Conservation (phyloP, 2,113 vertebrate genomes). For the Baryphthengus martii region DNA sequence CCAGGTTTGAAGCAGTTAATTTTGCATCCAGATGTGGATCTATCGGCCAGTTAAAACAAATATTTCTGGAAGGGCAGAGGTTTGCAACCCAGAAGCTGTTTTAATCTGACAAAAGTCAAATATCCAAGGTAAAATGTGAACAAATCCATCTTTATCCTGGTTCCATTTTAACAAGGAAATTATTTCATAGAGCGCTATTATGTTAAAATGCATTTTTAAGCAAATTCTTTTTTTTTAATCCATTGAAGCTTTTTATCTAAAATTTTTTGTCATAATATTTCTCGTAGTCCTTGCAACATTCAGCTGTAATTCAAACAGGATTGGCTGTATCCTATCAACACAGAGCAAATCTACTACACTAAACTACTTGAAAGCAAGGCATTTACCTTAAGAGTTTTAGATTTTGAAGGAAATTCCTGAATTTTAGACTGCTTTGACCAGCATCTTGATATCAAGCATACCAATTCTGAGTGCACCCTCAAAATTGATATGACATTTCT, state of each 20-base stretch:
- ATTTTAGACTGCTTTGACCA: neutral
- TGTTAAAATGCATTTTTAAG: neutral
- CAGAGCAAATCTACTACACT: neutral
- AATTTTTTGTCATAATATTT: neutral
- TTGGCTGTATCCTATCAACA: neutral
- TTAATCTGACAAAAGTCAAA: neutral
- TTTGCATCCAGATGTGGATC: neutral
- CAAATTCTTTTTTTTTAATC: neutral
- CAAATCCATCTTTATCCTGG: neutral
- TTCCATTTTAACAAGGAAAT: neutral
- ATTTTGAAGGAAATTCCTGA: neutral
- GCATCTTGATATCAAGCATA: neutral
- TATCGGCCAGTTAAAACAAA: neutral
- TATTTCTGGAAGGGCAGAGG: neutral
- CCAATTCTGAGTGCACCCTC: neutral
- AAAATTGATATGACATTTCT: neutral
- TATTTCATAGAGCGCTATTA: neutral
- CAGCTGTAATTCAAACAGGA: neutral
- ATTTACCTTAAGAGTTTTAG: neutral
- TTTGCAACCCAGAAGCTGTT: neutral
- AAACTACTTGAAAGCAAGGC: neutral
- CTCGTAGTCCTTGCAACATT: neutral
- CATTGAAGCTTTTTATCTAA: neutral
- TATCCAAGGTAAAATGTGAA: neutral
- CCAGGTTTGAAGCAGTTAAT: conserved; percentile 38